A percentile compares a stretch with the other conserved stretches of the same genome.
These are phyloP conservation scores for Triplophysa dalaica DNA, from an alignment of 2,113 vertebrate species.

Conservation along the genomic window DNA sequence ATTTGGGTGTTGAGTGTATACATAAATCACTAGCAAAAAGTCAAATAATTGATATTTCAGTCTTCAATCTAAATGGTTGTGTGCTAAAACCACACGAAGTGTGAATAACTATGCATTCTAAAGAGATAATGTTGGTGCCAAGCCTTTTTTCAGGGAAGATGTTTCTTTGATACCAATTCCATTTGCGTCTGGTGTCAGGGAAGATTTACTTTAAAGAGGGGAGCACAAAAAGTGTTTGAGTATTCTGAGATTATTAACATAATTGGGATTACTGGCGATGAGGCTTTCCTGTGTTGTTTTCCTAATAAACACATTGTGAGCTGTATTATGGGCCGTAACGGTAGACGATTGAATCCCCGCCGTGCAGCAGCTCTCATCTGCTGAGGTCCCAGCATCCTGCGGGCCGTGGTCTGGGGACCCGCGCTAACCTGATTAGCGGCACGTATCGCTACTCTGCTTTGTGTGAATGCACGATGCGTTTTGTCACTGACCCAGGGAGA, in stretches of 20 bases:
- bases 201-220: conserved; percentile 24
- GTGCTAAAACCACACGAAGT: neutral
- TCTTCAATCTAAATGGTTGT: neutral
- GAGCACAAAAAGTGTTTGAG: conserved; percentile 40
- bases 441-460: conserved; percentile 46
- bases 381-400: conserved; percentile 37
- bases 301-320: conserved; percentile 52
- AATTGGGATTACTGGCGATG: conserved; percentile 46
- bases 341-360: conserved; percentile 40
- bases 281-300: conserved; percentile 39
- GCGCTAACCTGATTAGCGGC: conserved; percentile 55
- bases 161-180: conserved; percentile 32
- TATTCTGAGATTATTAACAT: conserved; percentile 51
- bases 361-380: conserved; percentile 39
- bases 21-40: no score
- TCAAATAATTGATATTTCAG: neutral
- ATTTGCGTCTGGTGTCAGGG: conserved; percentile 18
- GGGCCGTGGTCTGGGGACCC: conserved; percentile 19
- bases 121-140: neutral
- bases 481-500: conserved; percentile 47
- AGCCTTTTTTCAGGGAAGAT: conserved; percentile 1
- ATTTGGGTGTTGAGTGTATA: no score
- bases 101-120: neutral
- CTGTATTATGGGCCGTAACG: conserved; percentile 41
- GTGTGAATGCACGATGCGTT: conserved; percentile 40